Evolutionary conservation across 2,888 invertebrate genomes (phyloP).

Genomic region (Stratiomys singularior): DNA sequence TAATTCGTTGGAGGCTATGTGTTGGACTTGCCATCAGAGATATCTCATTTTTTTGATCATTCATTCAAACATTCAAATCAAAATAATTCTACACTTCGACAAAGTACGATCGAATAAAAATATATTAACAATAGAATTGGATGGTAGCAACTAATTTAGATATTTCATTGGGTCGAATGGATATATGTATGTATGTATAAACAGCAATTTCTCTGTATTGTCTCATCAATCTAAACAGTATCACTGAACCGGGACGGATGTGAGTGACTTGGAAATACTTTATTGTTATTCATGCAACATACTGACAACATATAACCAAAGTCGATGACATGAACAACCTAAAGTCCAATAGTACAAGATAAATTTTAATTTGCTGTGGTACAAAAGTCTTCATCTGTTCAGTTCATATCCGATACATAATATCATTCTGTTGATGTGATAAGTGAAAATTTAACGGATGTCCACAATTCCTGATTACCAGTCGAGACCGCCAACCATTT

Average conservation of each 20-base stretch:
- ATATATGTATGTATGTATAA: too few species aligned
- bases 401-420: not conserved
- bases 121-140: not conserved
- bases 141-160: not conserved
- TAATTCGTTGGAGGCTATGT: too few species aligned
- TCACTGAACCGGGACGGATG: slow-evolving; percentile 2
- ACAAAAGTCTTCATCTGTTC: not conserved
- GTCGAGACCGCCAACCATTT: too few species aligned
- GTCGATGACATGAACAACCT: slow-evolving; percentile 13
- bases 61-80: not conserved
- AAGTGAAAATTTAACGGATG: slow-evolving; percentile 32
- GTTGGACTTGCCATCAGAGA: too few species aligned
- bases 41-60: not conserved
- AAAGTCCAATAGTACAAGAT: slow-evolving; percentile 18
- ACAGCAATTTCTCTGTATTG: not conserved
- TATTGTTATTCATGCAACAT: not conserved
- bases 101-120: not conserved
- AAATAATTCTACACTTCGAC: not conserved
- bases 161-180: not conserved
- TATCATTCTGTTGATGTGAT: slow-evolving; percentile 18
- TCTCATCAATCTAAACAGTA: slow-evolving; percentile 6
- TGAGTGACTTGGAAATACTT: slow-evolving; percentile 5
- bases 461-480: slow-evolving; percentile 15
- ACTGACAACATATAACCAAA: not conserved
- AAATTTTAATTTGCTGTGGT: not conserved